Evolutionary conservation across 2,888 invertebrate genomes (phyloP), one percentile per base, ranked within the genome.

Genomic region (Oscheius myriophilus): DNA sequence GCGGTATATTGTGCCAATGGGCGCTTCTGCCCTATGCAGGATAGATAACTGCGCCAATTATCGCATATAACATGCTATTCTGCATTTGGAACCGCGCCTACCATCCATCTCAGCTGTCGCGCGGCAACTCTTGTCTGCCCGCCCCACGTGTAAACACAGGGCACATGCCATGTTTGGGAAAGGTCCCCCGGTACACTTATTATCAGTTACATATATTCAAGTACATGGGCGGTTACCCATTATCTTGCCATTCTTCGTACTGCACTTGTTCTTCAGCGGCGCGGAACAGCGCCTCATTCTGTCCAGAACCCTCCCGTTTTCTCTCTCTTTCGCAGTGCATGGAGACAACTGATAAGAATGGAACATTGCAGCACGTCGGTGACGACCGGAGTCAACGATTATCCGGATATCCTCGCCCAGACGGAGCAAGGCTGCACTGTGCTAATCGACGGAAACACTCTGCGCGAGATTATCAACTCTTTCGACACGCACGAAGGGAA

Each of bases 381-480:
- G 4, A 76, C 81, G 39, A 76, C 78, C 14, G 73, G 75, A 11
- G 63, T 75, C 11, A 71, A 71, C 54, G 83, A 83, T 55, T 79
- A 78, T 67, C 84, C 84, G 12, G 84, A 84, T 70, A 81, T 84
- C 54, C 74, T 84, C 14, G 84, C 84, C 21, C 84, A 84, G 67
- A 82, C 82, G n/a, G 82, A 83, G 61, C 75, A 81, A 67, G 81
- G 80, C 49, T 84, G 83, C 59, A 76, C 82, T 39, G 83, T 84
- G 25, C 67, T 84, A 57, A 84, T 84, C 46, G 84, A 84, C 76
- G 82, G 84, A 16, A 78, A 75, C 66, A 73, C 39, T 43, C 72
- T 70, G 63, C 73, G 81, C 49, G 80, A 83, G 58, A 57, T 81
- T 39, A 72, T 84, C 53, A 77, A 77, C 41, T 76, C 80, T 7